These are phyloP conservation scores for Acromyrmex charruanus DNA, from an alignment of 1,140 invertebrate genomes.

Conservation along the genomic window DNA sequence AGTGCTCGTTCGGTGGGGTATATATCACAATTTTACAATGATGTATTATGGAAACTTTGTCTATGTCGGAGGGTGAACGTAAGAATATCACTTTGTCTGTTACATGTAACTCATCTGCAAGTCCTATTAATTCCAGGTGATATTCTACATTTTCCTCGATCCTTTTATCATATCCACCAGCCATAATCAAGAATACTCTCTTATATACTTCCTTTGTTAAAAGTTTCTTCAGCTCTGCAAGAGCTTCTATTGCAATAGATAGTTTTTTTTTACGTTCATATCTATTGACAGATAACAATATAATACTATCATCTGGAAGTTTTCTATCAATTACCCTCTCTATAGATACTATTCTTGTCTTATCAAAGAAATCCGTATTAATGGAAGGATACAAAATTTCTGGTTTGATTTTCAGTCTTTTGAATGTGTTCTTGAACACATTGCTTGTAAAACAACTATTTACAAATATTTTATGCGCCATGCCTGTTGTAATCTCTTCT, in stretches of 20 bases:
- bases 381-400: slow-evolving; percentile 98
- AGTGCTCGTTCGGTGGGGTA: slow-evolving; percentile 99
- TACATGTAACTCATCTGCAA: slow-evolving; percentile 90
- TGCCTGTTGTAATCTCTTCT: slow-evolving; percentile 95
- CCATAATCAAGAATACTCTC: slow-evolving; percentile 95
- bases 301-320: slow-evolving; percentile 86
- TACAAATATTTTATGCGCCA: slow-evolving; percentile 96
- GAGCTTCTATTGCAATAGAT: slow-evolving; percentile 92
- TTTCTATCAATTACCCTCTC: slow-evolving; percentile 84
- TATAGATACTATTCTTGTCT: slow-evolving; percentile 86
- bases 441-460: slow-evolving; percentile 97
- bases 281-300: slow-evolving; percentile 98
- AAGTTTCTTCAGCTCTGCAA: slow-evolving; percentile 89
- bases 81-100: slow-evolving; percentile 93
- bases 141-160: slow-evolving; percentile 96
- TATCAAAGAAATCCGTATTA: slow-evolving; percentile 92
- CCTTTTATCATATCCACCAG: slow-evolving; percentile 98
- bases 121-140: slow-evolving; percentile 91
- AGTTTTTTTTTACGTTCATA: slow-evolving; percentile 99
- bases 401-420: slow-evolving; percentile 89
- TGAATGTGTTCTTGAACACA: slow-evolving; percentile 95
- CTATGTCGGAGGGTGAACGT: slow-evolving; percentile 94
- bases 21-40: slow-evolving; percentile 94
- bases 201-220: slow-evolving; percentile 88
- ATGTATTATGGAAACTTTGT: slow-evolving; percentile 93